A percentile compares a stretch with the other conserved stretches of the same genome.
Evolutionary conservation across 2,888 invertebrate genomes (phyloP).

Genomic region (Ectemnius lituratus): DNA sequence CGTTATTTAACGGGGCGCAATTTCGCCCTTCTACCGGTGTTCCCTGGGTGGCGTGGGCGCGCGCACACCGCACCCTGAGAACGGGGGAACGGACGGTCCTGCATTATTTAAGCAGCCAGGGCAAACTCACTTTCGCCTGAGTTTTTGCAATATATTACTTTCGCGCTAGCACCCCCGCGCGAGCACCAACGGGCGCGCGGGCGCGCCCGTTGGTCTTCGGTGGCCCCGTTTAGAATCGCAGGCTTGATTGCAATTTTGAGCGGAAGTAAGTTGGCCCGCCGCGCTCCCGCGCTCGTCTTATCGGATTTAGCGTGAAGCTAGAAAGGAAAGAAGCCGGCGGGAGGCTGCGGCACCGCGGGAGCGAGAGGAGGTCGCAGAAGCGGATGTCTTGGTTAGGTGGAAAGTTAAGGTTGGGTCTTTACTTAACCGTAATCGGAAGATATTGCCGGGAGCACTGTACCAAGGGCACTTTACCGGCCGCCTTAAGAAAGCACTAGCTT

Average conservation of each 20-base stretch:
- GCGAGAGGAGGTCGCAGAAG: constrained; percentile 31
- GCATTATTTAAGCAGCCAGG: constrained; percentile 11
- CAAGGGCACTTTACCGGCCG: constrained; percentile 76
- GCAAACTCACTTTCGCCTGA: constrained; percentile 16
- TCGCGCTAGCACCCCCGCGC: constrained; percentile 18
- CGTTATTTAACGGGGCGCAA: constrained; percentile 18
- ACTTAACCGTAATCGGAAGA: constrained; percentile 78
- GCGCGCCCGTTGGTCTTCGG: background rate
- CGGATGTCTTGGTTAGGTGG: constrained; percentile 64
- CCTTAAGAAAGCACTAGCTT: constrained; percentile 74
- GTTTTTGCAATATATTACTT: constrained; percentile 34
- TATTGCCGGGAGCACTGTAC: constrained; percentile 76
- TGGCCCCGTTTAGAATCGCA: constrained; percentile 59
- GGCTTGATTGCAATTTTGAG: constrained; percentile 71
- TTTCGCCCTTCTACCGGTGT: constrained; percentile 5
- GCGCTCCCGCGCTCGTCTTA: constrained; percentile 53
- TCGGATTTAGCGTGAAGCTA: constrained; percentile 56
- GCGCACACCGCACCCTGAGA: no score
- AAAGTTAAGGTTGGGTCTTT: constrained; percentile 72
- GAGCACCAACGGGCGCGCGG: no score
- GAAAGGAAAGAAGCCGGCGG: constrained; percentile 19
- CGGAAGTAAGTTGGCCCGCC: constrained; percentile 39
- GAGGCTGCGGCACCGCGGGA: no score
- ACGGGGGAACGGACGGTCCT: background rate
- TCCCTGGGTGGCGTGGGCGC: background rate